These are phyloP conservation scores for Mirounga angustirostris DNA, from an alignment of 2,113 vertebrate species.

Conservation along the genomic window DNA sequence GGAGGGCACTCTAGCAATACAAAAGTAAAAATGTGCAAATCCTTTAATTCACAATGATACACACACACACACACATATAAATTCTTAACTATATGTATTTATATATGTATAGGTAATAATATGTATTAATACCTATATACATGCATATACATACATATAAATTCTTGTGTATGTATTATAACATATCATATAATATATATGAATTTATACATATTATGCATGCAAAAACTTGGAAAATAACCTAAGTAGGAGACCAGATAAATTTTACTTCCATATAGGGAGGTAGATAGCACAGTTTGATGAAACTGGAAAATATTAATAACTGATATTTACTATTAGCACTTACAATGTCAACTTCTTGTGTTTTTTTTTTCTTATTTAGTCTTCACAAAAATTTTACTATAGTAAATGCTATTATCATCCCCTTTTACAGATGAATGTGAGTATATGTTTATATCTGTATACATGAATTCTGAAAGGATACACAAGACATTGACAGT, in stretches of 20 bases:
- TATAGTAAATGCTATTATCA: not conserved
- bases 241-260: not conserved
- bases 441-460: not conserved
- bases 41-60: not conserved
- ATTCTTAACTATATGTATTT: not conserved
- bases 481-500: not conserved
- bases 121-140: not conserved
- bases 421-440: not conserved
- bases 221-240: not conserved
- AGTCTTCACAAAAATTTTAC: not conserved
- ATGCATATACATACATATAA: not conserved
- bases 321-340: not conserved
- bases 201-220: not conserved
- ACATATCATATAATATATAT: not conserved
- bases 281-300: not conserved
- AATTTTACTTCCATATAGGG: not conserved
- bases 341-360: not conserved
- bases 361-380: not conserved
- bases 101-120: not conserved
- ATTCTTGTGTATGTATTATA: not conserved
- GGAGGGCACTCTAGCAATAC: not conserved
- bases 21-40: not conserved
- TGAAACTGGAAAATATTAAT: not conserved
- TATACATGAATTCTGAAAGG: not conserved
- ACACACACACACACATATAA: not conserved